A percentile compares a stretch with the other conserved stretches of the same genome.
Evolutionary conservation across 2,113 vertebrate species (phyloP).

Genomic region (Synchiropus splendidus): DNA sequence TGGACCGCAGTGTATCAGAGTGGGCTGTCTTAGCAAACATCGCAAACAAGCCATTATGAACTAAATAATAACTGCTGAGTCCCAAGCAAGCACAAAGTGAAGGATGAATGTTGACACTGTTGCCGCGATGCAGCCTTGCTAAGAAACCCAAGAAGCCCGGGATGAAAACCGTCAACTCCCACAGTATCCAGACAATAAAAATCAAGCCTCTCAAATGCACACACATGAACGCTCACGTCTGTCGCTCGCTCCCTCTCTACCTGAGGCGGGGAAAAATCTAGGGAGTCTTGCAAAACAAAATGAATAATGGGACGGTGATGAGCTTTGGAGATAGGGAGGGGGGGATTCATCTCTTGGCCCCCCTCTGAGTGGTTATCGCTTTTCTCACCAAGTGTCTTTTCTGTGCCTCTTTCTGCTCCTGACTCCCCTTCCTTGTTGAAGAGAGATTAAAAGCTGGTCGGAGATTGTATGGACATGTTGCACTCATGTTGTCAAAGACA

Average conservation of each 20-base stretch:
- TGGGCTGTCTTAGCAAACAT: constrained; percentile 34
- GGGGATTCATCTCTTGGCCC: constrained; percentile 20
- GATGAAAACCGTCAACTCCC: constrained; percentile 36
- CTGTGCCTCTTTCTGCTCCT: constrained; percentile 6
- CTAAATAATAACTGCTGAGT: constrained; percentile 35
- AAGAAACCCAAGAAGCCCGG: constrained; percentile 28
- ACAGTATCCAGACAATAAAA: constrained; percentile 36
- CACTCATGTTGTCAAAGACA: constrained; percentile 44
- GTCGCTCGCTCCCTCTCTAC: constrained; percentile 15
- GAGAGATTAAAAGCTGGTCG: constrained; percentile 61
- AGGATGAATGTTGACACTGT: constrained; percentile 31
- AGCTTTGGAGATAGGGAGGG: constrained; percentile 3
- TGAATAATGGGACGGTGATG: constrained; percentile 48
- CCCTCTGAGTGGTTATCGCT: constrained; percentile 33
- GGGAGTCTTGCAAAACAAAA: constrained; percentile 31
- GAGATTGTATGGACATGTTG: constrained; percentile 54
- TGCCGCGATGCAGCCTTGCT: constrained; percentile 11
- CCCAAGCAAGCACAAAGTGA: constrained; percentile 22
- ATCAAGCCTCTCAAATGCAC: constrained; percentile 17
- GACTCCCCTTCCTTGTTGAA: constrained; percentile 17
- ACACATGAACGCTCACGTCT: constrained; percentile 17
- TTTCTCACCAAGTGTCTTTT: constrained; percentile 23
- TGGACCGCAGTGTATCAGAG: constrained; percentile 19
- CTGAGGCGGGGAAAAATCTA: constrained; percentile 26
- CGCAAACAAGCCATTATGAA: constrained; percentile 21